These are phyloP conservation scores for Forbesichthys agassizii DNA, from an alignment of 2,113 vertebrate species.

Conservation along the genomic window DNA sequence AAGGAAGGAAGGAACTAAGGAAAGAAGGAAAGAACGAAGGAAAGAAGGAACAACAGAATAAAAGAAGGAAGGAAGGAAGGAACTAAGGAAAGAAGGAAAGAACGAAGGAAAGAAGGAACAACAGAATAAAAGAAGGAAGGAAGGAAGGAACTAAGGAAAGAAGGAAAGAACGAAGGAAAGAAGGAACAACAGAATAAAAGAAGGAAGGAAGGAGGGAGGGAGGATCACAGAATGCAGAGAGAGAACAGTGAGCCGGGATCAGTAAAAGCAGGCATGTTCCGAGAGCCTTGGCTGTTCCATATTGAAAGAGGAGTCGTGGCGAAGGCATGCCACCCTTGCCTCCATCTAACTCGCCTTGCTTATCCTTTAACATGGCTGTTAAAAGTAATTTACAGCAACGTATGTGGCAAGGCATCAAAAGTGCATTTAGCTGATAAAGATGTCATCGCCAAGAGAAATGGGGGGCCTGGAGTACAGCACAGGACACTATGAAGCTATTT, in stretches of 20 bases:
- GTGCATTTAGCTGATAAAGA: conserved; percentile 74
- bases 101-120: neutral
- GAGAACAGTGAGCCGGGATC: conserved; percentile 5
- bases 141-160: neutral
- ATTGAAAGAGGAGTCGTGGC: conserved; percentile 53
- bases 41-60: neutral
- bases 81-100: neutral
- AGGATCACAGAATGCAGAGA: neutral
- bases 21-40: neutral
- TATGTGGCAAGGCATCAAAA: conserved; percentile 70
- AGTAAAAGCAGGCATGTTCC: conserved; percentile 40
- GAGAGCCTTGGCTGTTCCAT: conserved; percentile 28
- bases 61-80: neutral
- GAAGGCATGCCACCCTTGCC: conserved; percentile 29
- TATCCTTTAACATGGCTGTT: conserved; percentile 49
- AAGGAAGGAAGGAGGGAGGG: neutral
- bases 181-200: too few relatives aligned
- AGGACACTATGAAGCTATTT: conserved; percentile 21
- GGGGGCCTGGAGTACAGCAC: conserved; percentile 52
- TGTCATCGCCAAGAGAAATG: conserved; percentile 64
- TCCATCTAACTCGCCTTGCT: conserved; percentile 29
- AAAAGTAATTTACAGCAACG: conserved; percentile 70
- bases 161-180: neutral
- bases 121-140: neutral
- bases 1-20: neutral